Conservation (phyloP, 2,888 invertebrate genomes). For the Cyclophora punctaria region DNA sequence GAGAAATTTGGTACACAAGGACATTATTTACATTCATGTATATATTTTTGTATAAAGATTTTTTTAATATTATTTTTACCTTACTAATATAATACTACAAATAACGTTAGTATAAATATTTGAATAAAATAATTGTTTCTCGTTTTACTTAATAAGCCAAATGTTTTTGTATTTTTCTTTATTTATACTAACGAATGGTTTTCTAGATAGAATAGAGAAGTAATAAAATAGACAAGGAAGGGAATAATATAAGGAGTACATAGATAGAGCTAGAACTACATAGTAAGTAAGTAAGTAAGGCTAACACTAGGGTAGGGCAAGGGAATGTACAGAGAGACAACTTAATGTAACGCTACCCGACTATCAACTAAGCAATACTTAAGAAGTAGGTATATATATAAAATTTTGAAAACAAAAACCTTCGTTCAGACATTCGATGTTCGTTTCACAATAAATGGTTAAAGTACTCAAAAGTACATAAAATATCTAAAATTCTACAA, state of each 20-base stretch:
- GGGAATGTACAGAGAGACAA: constrained; percentile 15
- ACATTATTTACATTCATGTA: constrained; percentile 61
- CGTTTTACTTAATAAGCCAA: constrained; percentile 48
- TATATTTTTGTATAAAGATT: constrained; percentile 69
- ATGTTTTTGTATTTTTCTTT: constrained; percentile 36
- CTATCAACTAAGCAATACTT: constrained; percentile 5
- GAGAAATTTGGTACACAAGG: constrained; percentile 70
- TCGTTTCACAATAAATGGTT: constrained; percentile 28
- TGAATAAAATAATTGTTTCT: constrained; percentile 61
- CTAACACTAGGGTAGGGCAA: constrained; percentile 26
- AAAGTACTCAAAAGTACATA: constrained; percentile 62
- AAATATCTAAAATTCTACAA: constrained; percentile 57
- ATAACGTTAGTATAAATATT: constrained; percentile 70
- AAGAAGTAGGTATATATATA: constrained; percentile 8
- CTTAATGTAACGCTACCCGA: constrained; percentile 7
- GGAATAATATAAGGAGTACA: constrained; percentile 38
- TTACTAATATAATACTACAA: constrained; percentile 52
- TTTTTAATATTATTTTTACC: constrained; percentile 37
- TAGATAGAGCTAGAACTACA: constrained; percentile 30
- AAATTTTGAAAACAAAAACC: constrained; percentile 27
- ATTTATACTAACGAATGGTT: constrained; percentile 39
- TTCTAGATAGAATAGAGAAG: constrained; percentile 31
- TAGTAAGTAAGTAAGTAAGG: constrained; percentile 13
- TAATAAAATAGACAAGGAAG: constrained; percentile 41
- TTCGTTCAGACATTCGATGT: constrained; percentile 53